Evolutionary conservation across 2,888 invertebrate species (phyloP).

Genomic region (Drosophila peninsularis): DNA sequence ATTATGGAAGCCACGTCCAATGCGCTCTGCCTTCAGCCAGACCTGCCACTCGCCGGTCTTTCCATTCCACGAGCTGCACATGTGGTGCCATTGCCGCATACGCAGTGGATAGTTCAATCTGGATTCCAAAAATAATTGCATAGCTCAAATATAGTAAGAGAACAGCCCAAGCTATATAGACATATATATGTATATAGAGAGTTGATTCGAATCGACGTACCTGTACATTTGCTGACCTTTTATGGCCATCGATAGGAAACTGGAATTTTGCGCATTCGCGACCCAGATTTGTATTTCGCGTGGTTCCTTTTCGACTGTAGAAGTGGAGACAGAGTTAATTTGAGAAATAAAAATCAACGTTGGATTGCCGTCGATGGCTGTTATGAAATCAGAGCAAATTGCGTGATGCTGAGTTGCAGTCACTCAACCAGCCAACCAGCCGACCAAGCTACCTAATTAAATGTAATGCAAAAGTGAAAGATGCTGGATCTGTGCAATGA

Average conservation of each 20-base stretch:
- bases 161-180: constrained; percentile 8
- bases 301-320: constrained; percentile 89
- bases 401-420: constrained; percentile 34
- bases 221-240: constrained; percentile 93
- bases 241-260: constrained; percentile 92
- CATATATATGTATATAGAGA: neutral
- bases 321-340: constrained; percentile 37
- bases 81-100: constrained; percentile 92
- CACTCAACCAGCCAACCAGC: neutral
- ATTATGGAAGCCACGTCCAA: constrained; percentile 94
- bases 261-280: constrained; percentile 91
- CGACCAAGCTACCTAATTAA: neutral
- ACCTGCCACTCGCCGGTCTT: constrained; percentile 95
- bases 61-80: constrained; percentile 95
- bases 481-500: neutral
- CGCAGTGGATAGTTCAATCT: constrained; percentile 89
- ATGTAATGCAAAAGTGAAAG: constrained; percentile 2
- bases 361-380: constrained; percentile 18
- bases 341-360: constrained; percentile 10
- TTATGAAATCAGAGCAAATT: constrained; percentile 44
- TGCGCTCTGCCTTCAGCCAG: constrained; percentile 93
- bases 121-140: neutral
- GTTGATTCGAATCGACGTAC: constrained; percentile 81
- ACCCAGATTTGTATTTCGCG: constrained; percentile 92
- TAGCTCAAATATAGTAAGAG: constrained; percentile 11